Base-by-base conservation (phyloP, 2,888 invertebrate species). In the Candidula unifasciata region DNA sequence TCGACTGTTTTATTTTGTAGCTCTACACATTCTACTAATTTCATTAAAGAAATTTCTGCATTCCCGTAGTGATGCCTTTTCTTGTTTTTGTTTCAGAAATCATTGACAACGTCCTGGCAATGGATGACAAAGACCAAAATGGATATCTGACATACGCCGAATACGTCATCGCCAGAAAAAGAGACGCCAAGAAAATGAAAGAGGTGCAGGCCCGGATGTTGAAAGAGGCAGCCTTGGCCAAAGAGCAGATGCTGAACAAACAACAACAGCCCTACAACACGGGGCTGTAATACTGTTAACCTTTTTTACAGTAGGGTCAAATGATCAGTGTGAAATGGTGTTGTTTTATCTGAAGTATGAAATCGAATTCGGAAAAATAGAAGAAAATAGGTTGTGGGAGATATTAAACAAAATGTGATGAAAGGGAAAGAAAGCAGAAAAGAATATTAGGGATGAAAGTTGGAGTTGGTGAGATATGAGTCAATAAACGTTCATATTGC, bases 91-190 rank as follows among this genome's bases (percentile, higher is more conserved):
- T 93, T 94, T 54, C 94, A 98, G 98, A 96, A 88, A 94, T 98
- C 80, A 97, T 98, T 68, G 98, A 98, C 93, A 96, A 96, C 89
- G 97, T 98, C 18, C 94, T 98, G 64, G 95, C 95, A 84, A 96
- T 96, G 87, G 97, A 98, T 90, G 98, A 98, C 93, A 94, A 95
- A 0, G 96, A 98, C 92, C 95, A 96, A 66, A 97, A 98, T 91
- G 98, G 98, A 0, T 97, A 95, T 92, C 94, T 98, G 60, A 97
- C 96, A 86, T 98, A 98, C 92, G 95, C 96, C 0, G 98, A 98
- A 93, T 97, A 96, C 91, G 89, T 90, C 52, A 86, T 91, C 10
- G 93, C 93, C 10, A 88, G 93, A 78, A 87, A 91, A 44, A 87
- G 92, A n/a, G 92, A 92, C 76, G 90, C 90, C 84, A 86, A 88